Evolutionary conservation across 2,888 invertebrate species (phyloP).

Genomic region (Gonocerus acuteangulatus): DNA sequence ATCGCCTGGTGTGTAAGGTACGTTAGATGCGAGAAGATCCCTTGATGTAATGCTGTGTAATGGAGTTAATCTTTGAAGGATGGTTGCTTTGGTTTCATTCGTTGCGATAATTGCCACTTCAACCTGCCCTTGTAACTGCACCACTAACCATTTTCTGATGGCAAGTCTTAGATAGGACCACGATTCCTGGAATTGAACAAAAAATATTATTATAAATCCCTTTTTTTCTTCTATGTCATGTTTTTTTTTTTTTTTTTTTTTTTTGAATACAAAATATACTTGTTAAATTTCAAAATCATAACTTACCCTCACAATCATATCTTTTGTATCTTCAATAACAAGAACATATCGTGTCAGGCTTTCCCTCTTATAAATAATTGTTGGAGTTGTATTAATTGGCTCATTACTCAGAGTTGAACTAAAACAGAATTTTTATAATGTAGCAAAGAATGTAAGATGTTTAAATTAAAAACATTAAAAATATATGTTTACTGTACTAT

Average conservation of each 20-base stretch:
- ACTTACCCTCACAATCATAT: slow-evolving; percentile 48
- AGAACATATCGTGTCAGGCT: slow-evolving; percentile 51
- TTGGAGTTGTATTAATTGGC: slow-evolving; percentile 45
- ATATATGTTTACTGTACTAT: too few species aligned
- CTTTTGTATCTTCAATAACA: slow-evolving; percentile 52
- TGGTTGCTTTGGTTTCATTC: slow-evolving; percentile 44
- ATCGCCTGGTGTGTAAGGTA: slow-evolving; percentile 50
- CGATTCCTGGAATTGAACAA: slow-evolving; percentile 45
- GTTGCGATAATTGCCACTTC: slow-evolving; percentile 50
- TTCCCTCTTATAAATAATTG: slow-evolving; percentile 49
- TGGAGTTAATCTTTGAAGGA: slow-evolving; percentile 40
- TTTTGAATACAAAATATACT: too few species aligned
- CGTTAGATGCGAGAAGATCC: slow-evolving; percentile 46
- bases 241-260: too few species aligned
- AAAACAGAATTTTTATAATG: slow-evolving; percentile 37
- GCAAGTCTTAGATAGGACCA: slow-evolving; percentile 54
- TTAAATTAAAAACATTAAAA: too few species aligned
- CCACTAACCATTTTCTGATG: slow-evolving; percentile 52
- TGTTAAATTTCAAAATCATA: neutral
- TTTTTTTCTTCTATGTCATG: neutral
- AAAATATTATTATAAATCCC: neutral
- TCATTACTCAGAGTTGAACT: slow-evolving; percentile 37
- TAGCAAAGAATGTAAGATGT: too few species aligned
- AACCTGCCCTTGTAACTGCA: slow-evolving; percentile 49
- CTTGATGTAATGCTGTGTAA: slow-evolving; percentile 43